These are phyloP conservation scores for Drosophila melanocephala DNA, from an alignment of 2,888 invertebrate species.

Conservation along the genomic window DNA sequence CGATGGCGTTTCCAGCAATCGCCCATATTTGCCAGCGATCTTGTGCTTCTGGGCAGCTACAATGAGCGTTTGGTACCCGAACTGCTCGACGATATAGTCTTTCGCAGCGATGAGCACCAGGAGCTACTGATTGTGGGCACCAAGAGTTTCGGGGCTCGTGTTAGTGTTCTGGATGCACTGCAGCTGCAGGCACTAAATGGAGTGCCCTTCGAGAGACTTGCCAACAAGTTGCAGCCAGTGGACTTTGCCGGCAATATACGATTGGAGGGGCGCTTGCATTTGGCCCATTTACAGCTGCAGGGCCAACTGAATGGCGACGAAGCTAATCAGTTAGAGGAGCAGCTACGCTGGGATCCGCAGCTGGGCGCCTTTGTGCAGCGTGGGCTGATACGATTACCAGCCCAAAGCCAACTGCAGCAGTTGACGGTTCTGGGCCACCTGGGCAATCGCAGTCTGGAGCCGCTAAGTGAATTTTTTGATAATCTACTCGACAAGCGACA, in stretches of 20 bases:
- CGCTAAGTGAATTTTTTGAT: constrained; percentile 73
- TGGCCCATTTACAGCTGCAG: constrained; percentile 62
- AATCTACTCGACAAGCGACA: constrained; percentile 77
- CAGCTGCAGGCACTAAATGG: constrained; percentile 84
- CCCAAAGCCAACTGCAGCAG: constrained; percentile 52
- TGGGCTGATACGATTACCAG: constrained; percentile 65
- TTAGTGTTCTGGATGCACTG: constrained; percentile 81
- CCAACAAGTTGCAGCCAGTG: constrained; percentile 79
- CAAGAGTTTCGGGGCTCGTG: constrained; percentile 67
- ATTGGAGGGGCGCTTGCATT: constrained; percentile 78
- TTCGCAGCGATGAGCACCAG: constrained; percentile 77
- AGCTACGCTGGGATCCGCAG: constrained; percentile 68
- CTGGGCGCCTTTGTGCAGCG: constrained; percentile 72
- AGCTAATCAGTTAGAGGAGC: constrained; percentile 42
- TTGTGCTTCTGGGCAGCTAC: constrained; percentile 80
- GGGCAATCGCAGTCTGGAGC: constrained; percentile 70
- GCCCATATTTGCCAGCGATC: constrained; percentile 64
- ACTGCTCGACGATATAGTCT: constrained; percentile 84
- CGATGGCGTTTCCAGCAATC: constrained; percentile 77
- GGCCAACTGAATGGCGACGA: constrained; percentile 71
- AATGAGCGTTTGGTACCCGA: constrained; percentile 83
- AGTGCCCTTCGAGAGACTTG: constrained; percentile 83
- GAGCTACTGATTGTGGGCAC: constrained; percentile 58
- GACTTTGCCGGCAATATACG: constrained; percentile 70
- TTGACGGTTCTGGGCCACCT: constrained; percentile 73